Percentiles rank a stretch among this genome's conserved stretches.
Conservation (phyloP, 2,113 vertebrate genomes). For the Syrrhaptes paradoxus region DNA sequence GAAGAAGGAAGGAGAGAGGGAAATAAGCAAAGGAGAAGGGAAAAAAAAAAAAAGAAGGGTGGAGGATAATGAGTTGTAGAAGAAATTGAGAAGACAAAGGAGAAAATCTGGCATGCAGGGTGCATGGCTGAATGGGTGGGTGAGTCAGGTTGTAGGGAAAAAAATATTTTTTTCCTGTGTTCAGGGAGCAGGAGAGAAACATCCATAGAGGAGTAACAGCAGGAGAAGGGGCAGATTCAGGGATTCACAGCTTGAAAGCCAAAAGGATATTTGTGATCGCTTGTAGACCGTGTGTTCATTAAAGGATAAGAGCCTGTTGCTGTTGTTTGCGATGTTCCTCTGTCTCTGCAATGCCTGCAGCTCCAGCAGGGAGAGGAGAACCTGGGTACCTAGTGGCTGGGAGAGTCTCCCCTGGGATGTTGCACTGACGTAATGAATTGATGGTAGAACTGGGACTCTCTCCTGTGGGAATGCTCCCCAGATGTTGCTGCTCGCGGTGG, state of each 20-base stretch:
- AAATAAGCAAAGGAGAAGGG: not conserved
- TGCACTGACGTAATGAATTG: not conserved
- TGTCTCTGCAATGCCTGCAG: not conserved
- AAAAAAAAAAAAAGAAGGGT: not conserved
- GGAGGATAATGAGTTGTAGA: not conserved
- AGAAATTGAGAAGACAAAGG: not conserved
- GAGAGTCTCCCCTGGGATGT: not conserved
- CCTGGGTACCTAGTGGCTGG: not conserved
- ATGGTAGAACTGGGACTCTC: not conserved
- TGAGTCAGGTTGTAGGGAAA: not conserved
- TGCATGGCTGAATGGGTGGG: not conserved
- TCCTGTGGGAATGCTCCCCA: not conserved
- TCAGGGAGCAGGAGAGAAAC: not conserved
- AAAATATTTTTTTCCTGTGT: accelerated
- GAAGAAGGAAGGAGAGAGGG: not conserved
- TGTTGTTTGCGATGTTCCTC: not conserved
- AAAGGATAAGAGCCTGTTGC: accelerated
- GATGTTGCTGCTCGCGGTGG: not conserved
- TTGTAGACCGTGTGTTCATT: not conserved
- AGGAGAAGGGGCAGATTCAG: not conserved
- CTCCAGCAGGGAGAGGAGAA: not conserved
- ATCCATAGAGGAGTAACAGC: not conserved
- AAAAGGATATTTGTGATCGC: not conserved
- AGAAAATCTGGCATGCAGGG: not conserved
- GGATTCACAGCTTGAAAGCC: not conserved